These are phyloP conservation scores for Tetrax tetrax DNA, from an alignment of 2,113 vertebrate genomes.

Conservation along the genomic window DNA sequence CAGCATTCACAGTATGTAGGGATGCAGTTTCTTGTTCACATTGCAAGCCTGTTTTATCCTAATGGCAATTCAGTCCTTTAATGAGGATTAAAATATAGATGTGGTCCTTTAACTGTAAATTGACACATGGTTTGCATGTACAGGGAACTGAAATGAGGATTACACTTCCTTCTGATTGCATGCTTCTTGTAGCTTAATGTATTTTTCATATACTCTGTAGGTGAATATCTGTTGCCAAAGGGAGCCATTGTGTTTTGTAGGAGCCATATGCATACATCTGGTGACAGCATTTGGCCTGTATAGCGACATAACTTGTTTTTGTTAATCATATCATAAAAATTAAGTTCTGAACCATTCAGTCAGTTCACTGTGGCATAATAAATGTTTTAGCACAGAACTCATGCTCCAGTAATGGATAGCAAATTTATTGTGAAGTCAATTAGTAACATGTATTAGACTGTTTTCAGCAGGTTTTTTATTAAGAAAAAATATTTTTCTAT, in stretches of 20 bases:
- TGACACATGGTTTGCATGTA: not conserved
- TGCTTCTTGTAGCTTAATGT: constrained; percentile 34
- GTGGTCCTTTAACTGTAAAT: not conserved
- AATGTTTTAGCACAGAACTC: not conserved
- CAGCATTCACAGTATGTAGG: not conserved
- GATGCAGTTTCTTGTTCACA: not conserved
- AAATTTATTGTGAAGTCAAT: not conserved
- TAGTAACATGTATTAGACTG: not conserved
- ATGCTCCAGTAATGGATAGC: not conserved
- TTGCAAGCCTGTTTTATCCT: not conserved
- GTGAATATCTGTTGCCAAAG: not conserved
- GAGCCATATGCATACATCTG: not conserved
- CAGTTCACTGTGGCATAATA: not conserved
- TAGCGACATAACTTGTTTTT: not conserved
- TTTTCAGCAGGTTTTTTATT: not conserved
- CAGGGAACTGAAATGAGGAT: not conserved
- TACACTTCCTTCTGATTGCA: constrained; percentile 22
- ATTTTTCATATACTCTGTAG: not conserved
- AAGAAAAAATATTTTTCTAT: not conserved
- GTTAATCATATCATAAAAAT: not conserved
- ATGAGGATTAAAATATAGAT: not conserved
- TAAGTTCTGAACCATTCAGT: not conserved
- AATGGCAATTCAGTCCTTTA: not conserved
- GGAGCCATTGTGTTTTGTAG: not conserved
- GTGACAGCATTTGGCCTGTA: not conserved